phyloP scores from a whole-genome alignment of 1,140 invertebrate genomes.

The Drosophila trapezifrons region DNA sequence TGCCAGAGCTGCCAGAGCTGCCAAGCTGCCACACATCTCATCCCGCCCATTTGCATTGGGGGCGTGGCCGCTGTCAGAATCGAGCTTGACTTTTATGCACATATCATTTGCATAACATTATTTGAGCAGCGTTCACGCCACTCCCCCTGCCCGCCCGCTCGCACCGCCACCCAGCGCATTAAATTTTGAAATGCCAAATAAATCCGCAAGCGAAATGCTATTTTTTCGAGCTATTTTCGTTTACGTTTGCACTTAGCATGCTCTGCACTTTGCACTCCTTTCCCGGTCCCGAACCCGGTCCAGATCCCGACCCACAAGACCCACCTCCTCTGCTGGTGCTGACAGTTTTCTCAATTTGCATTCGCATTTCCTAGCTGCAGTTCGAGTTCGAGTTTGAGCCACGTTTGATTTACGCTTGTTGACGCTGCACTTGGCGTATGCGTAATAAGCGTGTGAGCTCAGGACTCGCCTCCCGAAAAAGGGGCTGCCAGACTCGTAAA shows the following conservation, averaged over 20 bases:
- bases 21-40: conserved; percentile 75
- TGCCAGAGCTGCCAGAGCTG: conserved; percentile 70
- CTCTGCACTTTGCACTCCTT: conserved; percentile 60
- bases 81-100: conserved; percentile 82
- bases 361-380: conserved; percentile 56
- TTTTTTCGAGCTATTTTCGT: conserved; percentile 70
- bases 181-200: conserved; percentile 78
- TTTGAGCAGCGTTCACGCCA: conserved; percentile 46
- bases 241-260: conserved; percentile 63
- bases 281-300: background rate
- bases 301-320: too few relatives aligned
- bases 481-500: conserved; percentile 33
- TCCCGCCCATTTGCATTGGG: conserved; percentile 27
- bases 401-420: conserved; percentile 68
- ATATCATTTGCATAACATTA: conserved; percentile 84
- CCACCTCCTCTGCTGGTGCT: conserved; percentile 35
- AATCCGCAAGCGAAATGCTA: conserved; percentile 76
- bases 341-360: conserved; percentile 78
- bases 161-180: conserved; percentile 56
- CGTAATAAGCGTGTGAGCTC: conserved; percentile 65
- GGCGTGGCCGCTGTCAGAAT: conserved; percentile 42
- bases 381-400: conserved; percentile 62
- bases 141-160: conserved; percentile 5
- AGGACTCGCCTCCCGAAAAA: conserved; percentile 15
- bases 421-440: conserved; percentile 68